Base-by-base conservation (phyloP, 2,888 invertebrate species). In the Melitaea athalia region DNA sequence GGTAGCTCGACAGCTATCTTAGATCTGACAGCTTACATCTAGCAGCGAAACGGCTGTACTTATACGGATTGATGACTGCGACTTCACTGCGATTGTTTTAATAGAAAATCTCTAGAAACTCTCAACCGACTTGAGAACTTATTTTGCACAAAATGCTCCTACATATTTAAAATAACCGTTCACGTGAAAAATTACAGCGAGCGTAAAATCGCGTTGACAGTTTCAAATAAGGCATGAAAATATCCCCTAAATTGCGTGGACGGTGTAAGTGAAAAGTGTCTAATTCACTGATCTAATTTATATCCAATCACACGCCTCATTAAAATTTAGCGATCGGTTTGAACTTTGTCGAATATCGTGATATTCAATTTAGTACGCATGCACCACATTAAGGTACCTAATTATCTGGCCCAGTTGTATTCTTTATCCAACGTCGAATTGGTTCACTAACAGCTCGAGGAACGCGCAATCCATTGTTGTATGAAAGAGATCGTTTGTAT, bases 401-500 rank as follows among this genome's bases (percentile, higher is more conserved):
- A 74, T 69, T 67, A 65, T 65, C 68, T 70, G 73, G 64, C 72
- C 75, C 72, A 75, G 70, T 75, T 75, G 47, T 67, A 60, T 64
- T 59, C 63, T 73, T 69, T 71, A 75, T 70, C 64, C 66, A 72
- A 52, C 73, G 52, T 68, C 57, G 65, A 63, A 63, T 68, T 69
- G 70, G 62, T 61, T 62, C 62, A 57, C 62, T 69, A 71, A 64
- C 69, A 63, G 75, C 64, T 73, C 76, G 74, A 76, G 69, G 74
- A 78, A 81, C 83, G 80, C 75, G 77, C 85, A 82, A 86, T 85
- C 85, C 80, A 77, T 76, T 74, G 74, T 78, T 77, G 77, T 80
- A 80, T 79, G 79, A 81, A 77, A 77, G 78, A 78, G 81, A 81
- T 82, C 81, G 81, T 84, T 85, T 84, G 84, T 86, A 80, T 83